Conservation (phyloP, 2,113 vertebrate genomes). For the Pseudolaguvia tuberculata region DNA sequence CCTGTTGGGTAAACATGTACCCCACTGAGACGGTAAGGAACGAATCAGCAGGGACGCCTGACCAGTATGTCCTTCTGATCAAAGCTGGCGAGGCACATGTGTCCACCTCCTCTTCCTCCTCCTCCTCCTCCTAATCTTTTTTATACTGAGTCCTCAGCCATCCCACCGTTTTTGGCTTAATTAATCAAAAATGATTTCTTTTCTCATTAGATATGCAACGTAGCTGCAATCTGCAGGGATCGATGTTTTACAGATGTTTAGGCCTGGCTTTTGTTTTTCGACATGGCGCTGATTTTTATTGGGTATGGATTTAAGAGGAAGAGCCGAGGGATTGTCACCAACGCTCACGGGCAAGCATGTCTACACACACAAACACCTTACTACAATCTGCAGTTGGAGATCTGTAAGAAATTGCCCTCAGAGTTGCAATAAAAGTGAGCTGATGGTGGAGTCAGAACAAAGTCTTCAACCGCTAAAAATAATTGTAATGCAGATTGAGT, state of each 20-base stretch:
- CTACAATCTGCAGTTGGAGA: neutral
- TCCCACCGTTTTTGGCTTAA: conserved; percentile 70
- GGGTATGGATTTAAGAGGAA: conserved; percentile 73
- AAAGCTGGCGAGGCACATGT: conserved; percentile 46
- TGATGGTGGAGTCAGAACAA: neutral
- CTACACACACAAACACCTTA: conserved; percentile 44
- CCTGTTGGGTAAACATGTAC: conserved; percentile 41
- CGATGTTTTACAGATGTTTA: conserved; percentile 75
- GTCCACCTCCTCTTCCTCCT: conserved; percentile 50
- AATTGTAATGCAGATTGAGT: no score
- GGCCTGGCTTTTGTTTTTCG: conserved; percentile 71
- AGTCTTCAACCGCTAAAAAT: no score
- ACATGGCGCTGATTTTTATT: conserved; percentile 73
- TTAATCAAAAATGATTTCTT: conserved; percentile 81
- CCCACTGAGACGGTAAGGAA: conserved; percentile 39
- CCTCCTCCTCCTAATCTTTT: conserved; percentile 50
- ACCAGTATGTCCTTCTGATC: conserved; percentile 55
- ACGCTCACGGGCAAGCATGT: conserved; percentile 44
- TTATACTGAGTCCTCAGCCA: neutral
- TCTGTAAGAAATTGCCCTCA: neutral
- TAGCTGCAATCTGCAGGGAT: conserved; percentile 68
- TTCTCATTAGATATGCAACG: conserved; percentile 74
- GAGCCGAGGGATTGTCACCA: conserved; percentile 64
- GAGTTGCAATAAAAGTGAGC: neutral
- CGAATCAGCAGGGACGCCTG: conserved; percentile 40